These are phyloP conservation scores for Geophilus truncorum DNA, from an alignment of 2,888 invertebrate species.

Conservation along the genomic window DNA sequence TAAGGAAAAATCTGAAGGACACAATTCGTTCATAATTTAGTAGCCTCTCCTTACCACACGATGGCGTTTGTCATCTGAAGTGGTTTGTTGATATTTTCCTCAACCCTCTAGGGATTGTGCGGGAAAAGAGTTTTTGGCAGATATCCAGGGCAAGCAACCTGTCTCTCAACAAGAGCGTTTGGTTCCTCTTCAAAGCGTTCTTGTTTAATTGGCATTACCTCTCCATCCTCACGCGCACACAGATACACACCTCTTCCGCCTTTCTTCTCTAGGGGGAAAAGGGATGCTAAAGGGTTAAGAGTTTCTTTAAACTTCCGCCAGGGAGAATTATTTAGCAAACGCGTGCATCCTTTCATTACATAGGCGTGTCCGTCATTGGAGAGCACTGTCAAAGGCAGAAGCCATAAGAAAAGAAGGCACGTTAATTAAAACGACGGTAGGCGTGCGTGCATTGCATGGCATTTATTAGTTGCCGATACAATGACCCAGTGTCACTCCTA, in stretches of 20 bases:
- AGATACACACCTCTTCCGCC: not conserved
- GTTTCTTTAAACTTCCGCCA: not conserved
- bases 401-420: not conserved
- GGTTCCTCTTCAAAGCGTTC: not conserved
- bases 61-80: not conserved
- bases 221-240: not conserved
- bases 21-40: not conserved
- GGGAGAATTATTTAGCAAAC: not conserved
- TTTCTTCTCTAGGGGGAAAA: not conserved
- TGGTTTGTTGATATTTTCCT: not conserved
- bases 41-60: not conserved
- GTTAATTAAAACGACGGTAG: conserved; percentile 4
- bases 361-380: not conserved
- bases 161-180: not conserved
- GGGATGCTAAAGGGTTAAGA: not conserved
- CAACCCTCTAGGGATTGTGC: not conserved
- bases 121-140: not conserved
- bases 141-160: not conserved
- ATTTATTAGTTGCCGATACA: conserved; percentile 4
- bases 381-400: not conserved
- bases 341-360: conserved; percentile 5
- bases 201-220: conserved; percentile 2
- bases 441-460: not conserved
- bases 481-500: not conserved
- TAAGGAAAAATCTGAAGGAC: not conserved